phyloP scores from a whole-genome alignment of 1,140 invertebrate species.

The Sarcophaga bullata region DNA sequence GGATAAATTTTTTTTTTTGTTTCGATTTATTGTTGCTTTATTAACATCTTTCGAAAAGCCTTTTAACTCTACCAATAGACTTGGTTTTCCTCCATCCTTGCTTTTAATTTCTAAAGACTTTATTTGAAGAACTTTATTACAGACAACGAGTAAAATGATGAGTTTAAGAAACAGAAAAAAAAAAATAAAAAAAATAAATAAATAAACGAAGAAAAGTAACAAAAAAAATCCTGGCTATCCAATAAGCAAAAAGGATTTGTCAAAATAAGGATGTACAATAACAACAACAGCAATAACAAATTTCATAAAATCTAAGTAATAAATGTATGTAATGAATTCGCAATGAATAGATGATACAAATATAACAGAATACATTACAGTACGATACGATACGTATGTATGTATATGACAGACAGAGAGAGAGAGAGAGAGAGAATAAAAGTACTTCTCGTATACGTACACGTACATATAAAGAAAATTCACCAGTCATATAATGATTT shows the following conservation, averaged over 20 bases:
- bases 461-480: conserved; percentile 9
- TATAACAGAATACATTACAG: not conserved
- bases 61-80: not conserved
- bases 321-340: not conserved
- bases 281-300: not conserved
- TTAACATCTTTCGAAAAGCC: too few relatives aligned
- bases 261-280: not conserved
- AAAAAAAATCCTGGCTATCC: conserved; percentile 18
- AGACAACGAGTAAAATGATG: not conserved
- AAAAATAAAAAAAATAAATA: too few relatives aligned
- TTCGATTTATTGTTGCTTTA: too few relatives aligned
- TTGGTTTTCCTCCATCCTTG: not conserved
- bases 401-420: not conserved
- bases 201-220: not conserved
- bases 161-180: not conserved
- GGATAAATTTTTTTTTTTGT: not conserved
- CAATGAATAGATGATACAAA: not conserved
- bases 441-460: not conserved
- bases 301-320: not conserved
- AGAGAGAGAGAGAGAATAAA: not conserved
- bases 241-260: conserved; percentile 40
- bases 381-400: not conserved
- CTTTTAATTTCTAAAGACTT: not conserved
- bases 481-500: conserved; percentile 24
- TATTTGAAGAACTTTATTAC: not conserved